phyloP scores from a whole-genome alignment of 2,888 invertebrate species.

The Oxyteleia sp. region DNA sequence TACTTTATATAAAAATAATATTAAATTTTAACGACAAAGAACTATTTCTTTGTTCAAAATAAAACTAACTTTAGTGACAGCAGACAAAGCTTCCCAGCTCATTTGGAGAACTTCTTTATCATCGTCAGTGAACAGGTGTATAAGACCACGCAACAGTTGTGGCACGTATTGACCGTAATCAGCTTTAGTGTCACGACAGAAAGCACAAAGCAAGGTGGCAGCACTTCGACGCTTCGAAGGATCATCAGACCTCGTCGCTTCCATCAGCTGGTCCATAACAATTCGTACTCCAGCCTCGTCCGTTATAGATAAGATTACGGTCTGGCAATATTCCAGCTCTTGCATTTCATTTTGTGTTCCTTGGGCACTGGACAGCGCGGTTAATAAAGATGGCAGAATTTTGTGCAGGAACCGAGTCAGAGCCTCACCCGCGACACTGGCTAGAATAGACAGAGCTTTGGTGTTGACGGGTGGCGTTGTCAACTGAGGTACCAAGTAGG shows the following conservation, averaged over 20 bases:
- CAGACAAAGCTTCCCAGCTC: too few relatives aligned
- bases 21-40: too few relatives aligned
- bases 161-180: constrained; percentile 96
- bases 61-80: too few relatives aligned
- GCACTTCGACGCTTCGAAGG: constrained; percentile 92
- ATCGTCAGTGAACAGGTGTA: constrained; percentile 95
- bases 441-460: constrained; percentile 96
- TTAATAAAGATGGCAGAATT: constrained; percentile 96
- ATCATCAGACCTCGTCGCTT: constrained; percentile 91
- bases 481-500: constrained; percentile 98
- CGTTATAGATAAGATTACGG: constrained; percentile 96
- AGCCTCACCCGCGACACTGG: constrained; percentile 97
- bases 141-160: constrained; percentile 95
- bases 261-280: constrained; percentile 95
- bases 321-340: constrained; percentile 97
- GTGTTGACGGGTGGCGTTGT: constrained; percentile 96
- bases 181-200: constrained; percentile 95
- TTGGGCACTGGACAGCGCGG: constrained; percentile 92
- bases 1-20: too few relatives aligned
- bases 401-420: constrained; percentile 96
- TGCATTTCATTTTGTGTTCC: constrained; percentile 90
- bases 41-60: too few relatives aligned
- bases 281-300: constrained; percentile 96
- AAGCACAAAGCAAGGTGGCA: constrained; percentile 95
- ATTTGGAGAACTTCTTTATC: too few relatives aligned